Base-by-base conservation (phyloP, 2,888 invertebrate genomes). In the Hirtodrosophila confusa region DNA sequence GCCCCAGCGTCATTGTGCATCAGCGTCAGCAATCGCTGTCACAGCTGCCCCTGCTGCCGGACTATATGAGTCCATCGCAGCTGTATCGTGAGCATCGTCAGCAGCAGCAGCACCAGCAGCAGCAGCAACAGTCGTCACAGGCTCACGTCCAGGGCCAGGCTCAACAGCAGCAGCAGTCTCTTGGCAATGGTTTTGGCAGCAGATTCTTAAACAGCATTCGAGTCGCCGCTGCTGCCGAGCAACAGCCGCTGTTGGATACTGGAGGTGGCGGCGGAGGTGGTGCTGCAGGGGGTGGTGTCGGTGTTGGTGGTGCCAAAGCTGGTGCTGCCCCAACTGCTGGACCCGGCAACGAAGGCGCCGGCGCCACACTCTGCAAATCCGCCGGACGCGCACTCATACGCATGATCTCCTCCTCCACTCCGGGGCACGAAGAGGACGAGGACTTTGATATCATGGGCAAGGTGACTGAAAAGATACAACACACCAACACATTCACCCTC, bases 361-460 rank as follows among this genome's bases (percentile, higher is more conserved):
- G 85, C 24, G 84, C 82, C 9, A 73, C 73, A 41, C 86, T 85
- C n/a, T 88, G 89, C 50, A 88, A 79, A 58, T 68, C 69, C 10
- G 80, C 89, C 9, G 86, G 89, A 57, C 88, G 90, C 29, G 88
- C 90, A 9, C 70, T 89, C 12, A 89, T 89, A 51, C 89, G 90
- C 70, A 89, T 90, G 88, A 86, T 90, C 10, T 88, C 90, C 27
- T 79, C 88, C 24, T 78, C 88, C 2, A 75, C 75, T 5, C 72
- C 76, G 7, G 64, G 60, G 11, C 71, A 73, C 27, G 88, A 83
- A 11, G 89, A 86, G 43, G 88, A 90, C n/a, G 82, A 89, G 72
- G 88, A 87, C 40, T 89, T 84, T 64, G 89, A 89, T 71, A 74
- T 89, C 43, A 84, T 90, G 89, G 90, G 90, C 71, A 89, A 89